These are phyloP conservation scores for Eupsilia transversa DNA, from an alignment of 2,888 invertebrate genomes.

Conservation along the genomic window DNA sequence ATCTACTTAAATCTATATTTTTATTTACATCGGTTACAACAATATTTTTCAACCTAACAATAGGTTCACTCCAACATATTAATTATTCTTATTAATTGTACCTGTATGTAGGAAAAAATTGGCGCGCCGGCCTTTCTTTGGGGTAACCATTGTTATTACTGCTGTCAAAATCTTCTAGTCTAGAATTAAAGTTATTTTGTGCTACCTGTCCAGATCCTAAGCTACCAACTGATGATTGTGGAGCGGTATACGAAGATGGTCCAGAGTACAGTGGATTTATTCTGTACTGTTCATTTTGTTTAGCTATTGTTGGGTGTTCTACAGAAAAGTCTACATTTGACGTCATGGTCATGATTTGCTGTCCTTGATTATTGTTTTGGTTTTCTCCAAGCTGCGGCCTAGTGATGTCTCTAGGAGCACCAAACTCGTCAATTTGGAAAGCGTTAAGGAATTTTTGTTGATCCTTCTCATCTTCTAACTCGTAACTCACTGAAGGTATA, in stretches of 20 bases:
- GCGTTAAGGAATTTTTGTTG: constrained; percentile 80
- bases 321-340: constrained; percentile 78
- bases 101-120: constrained; percentile 73
- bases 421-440: constrained; percentile 81
- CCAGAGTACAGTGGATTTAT: constrained; percentile 80
- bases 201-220: constrained; percentile 72
- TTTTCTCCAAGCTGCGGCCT: constrained; percentile 66
- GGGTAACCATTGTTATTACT: constrained; percentile 78
- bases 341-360: constrained; percentile 71
- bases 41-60: background rate
- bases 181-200: constrained; percentile 75
- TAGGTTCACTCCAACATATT: background rate
- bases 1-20: constrained; percentile 25
- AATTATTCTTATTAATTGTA: constrained; percentile 23
- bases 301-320: constrained; percentile 74
- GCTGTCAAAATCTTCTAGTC: constrained; percentile 82
- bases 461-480: constrained; percentile 82
- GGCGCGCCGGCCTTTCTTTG: constrained; percentile 76
- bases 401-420: constrained; percentile 73
- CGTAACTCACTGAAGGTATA: constrained; percentile 83
- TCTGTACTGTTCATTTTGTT: constrained; percentile 69
- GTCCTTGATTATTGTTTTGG: constrained; percentile 68
- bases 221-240: constrained; percentile 84
- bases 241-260: constrained; percentile 86
- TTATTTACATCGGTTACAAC: constrained; percentile 44